These are phyloP conservation scores for Dryobotodes eremita DNA, from an alignment of 2,888 invertebrate genomes.

Conservation along the genomic window DNA sequence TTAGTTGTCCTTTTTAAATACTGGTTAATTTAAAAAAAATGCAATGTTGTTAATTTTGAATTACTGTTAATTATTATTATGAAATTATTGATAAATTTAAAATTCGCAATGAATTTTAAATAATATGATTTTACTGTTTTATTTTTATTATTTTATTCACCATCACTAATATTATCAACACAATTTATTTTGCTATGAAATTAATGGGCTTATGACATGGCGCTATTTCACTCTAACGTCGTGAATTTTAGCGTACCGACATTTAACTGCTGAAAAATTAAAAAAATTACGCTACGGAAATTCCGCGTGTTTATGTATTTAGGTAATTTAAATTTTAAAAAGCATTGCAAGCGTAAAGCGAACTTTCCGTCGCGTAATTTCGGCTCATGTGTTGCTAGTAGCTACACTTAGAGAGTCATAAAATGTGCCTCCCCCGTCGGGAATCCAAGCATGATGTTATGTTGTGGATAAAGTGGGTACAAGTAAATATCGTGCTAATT, in stretches of 20 bases:
- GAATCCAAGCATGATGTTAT: not conserved
- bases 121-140: not conserved
- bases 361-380: not conserved
- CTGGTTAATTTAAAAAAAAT: not conserved
- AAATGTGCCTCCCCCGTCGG: not conserved
- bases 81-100: not conserved
- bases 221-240: not conserved
- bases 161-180: not conserved
- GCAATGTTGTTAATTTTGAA: not conserved
- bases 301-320: not conserved
- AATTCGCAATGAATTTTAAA: not conserved
- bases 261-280: not conserved
- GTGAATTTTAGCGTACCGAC: not conserved
- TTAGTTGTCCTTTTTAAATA: not conserved
- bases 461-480: not conserved
- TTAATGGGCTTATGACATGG: not conserved
- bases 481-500: conserved; percentile 17
- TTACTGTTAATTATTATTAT: not conserved
- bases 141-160: not conserved
- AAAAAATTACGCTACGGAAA: no score
- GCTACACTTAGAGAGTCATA: not conserved
- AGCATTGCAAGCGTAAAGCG: not conserved
- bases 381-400: not conserved
- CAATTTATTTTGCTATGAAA: not conserved
- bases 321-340: not conserved